These are phyloP conservation scores for Emydocephalus ijimae DNA, from an alignment of 2,113 vertebrate species.

Conservation along the genomic window DNA sequence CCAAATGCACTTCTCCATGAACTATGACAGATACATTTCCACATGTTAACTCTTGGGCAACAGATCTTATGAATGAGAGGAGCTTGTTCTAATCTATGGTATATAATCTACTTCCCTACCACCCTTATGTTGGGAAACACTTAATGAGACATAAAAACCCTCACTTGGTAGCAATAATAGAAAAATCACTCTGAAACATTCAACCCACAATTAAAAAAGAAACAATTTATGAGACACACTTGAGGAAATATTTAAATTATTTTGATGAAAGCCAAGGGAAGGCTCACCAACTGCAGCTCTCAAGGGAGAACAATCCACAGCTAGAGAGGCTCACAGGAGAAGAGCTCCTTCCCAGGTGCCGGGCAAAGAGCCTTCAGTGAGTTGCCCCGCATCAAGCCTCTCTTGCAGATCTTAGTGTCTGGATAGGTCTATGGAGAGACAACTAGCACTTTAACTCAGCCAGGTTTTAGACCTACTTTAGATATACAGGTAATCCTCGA, in stretches of 20 bases:
- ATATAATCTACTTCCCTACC: neutral
- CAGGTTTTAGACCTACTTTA: neutral
- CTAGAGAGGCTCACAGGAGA: neutral
- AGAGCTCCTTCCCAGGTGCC: neutral
- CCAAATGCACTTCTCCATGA: neutral
- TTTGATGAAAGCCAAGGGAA: neutral
- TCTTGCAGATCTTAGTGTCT: neutral
- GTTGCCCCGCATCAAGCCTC: neutral
- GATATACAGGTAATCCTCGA: too few relatives aligned
- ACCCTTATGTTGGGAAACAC: neutral
- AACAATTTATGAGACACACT: neutral
- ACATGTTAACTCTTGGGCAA: neutral
- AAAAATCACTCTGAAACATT: neutral
- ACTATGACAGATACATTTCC: neutral
- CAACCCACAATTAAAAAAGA: neutral
- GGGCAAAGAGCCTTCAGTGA: neutral
- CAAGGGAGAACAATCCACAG: neutral
- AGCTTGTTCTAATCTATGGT: neutral
- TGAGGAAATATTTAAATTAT: neutral
- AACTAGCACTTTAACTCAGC: neutral
- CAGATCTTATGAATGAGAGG: neutral
- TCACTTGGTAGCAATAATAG: neutral
- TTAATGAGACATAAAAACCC: neutral
- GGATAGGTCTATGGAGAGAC: neutral
- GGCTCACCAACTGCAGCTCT: neutral